Conservation (phyloP, 2,797 vertebrate species). For the Pygocentrus nattereri region DNA sequence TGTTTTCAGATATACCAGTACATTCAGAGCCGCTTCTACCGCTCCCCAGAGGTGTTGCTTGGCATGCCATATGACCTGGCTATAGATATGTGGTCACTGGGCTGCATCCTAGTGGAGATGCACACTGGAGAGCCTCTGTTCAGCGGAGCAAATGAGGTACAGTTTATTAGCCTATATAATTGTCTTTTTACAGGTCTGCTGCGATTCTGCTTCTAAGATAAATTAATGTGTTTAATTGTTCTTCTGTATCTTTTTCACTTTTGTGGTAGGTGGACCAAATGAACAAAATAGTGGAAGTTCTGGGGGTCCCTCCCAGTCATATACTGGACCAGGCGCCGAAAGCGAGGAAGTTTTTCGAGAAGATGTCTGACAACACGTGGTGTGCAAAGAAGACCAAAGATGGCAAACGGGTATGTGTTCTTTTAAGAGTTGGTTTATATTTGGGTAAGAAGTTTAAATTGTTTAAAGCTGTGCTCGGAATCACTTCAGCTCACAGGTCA, state of each 20-base stretch:
- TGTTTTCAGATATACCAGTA: constrained; percentile 90
- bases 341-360: constrained; percentile 99
- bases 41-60: constrained; percentile 92
- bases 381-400: constrained; percentile 99
- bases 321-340: constrained; percentile 99
- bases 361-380: constrained; percentile 98
- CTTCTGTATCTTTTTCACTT: not conserved
- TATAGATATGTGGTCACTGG: constrained; percentile 93
- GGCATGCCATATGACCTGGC: constrained; percentile 94
- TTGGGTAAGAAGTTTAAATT: not conserved
- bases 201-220: not conserved
- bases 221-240: not conserved
- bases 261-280: constrained; percentile 96
- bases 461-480: not conserved
- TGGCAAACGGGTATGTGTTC: constrained; percentile 92
- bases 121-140: constrained; percentile 92
- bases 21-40: constrained; percentile 93
- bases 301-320: constrained; percentile 95
- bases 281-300: constrained; percentile 99
- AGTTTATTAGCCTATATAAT: not conserved
- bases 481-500: not conserved
- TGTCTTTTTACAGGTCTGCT: not conserved
- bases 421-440: not conserved
- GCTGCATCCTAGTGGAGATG: constrained; percentile 94
- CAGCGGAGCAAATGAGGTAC: constrained; percentile 91